Conservation (phyloP, 2,797 vertebrate species). For the Oryzias sinensis region DNA sequence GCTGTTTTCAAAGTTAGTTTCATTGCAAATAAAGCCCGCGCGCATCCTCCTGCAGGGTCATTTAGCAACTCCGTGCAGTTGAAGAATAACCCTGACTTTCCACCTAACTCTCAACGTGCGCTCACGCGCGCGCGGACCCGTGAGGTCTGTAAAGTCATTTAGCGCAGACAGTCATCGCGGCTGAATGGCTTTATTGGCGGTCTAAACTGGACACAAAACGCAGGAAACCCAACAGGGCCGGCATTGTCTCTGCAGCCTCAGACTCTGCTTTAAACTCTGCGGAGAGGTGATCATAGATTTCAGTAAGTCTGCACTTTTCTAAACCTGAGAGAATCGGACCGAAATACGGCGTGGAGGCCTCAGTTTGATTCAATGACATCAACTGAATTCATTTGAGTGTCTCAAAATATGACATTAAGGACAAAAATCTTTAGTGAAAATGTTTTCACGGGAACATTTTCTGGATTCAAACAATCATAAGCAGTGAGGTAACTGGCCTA, state of each 20-base stretch:
- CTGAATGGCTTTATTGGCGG: conserved; percentile 69
- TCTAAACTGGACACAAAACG: conserved; percentile 34
- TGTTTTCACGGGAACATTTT: no score
- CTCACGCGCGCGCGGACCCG: conserved; percentile 14
- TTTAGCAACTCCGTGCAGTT: conserved; percentile 75
- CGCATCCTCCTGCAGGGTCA: conserved; percentile 69
- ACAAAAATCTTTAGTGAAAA: no score
- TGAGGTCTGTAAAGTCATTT: conserved; percentile 64
- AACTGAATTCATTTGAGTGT: no score
- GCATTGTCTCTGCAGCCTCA: neutral
- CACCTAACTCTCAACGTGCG: conserved; percentile 26
- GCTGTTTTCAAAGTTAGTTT: conserved; percentile 66
- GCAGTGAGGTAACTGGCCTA: no score
- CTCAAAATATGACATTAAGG: no score
- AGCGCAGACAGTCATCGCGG: conserved; percentile 63
- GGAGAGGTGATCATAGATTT: no score
- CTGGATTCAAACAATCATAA: no score
- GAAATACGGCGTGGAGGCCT: no score
- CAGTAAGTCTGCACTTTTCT: no score
- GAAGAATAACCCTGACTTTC: conserved; percentile 78
- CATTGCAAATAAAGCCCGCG: conserved; percentile 51
- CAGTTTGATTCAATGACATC: no score
- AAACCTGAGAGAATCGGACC: no score
- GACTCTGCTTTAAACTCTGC: neutral
- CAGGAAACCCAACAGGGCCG: conserved; percentile 10